Evolutionary conservation across 2,113 vertebrate genomes (phyloP).

Genomic region (Malaclemys terrapin): DNA sequence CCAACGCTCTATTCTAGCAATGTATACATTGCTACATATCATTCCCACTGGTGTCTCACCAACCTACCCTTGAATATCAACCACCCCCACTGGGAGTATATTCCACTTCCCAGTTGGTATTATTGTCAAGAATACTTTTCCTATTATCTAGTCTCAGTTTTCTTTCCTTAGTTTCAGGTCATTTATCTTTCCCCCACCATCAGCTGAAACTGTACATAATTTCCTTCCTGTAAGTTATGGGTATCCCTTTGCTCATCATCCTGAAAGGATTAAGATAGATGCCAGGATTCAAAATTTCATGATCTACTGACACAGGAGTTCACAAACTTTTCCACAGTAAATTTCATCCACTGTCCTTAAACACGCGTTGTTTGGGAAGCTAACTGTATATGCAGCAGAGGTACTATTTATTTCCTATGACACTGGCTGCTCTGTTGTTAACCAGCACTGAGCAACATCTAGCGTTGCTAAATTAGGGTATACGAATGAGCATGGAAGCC

Average conservation of each 20-base stretch:
- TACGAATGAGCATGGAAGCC: neutral
- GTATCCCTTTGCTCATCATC: neutral
- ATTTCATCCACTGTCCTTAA: slow-evolving; percentile 17
- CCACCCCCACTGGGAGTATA: neutral
- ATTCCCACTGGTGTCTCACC: neutral
- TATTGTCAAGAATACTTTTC: neutral
- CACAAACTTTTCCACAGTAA: fast-evolving
- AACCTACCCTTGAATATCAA: neutral
- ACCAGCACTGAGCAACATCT: fast-evolving
- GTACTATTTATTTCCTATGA: neutral
- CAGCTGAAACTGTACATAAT: neutral
- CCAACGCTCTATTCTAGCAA: fast-evolving
- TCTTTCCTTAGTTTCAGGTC: neutral
- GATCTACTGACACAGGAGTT: neutral
- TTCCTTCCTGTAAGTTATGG: neutral
- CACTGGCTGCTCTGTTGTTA: neutral
- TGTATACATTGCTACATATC: neutral
- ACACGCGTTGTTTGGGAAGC: neutral
- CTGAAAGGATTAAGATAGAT: neutral
- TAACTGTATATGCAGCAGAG: neutral
- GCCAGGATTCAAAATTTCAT: neutral
- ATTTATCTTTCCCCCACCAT: neutral
- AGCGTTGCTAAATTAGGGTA: neutral
- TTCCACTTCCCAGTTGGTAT: fast-evolving
- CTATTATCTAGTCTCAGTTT: neutral